Percentiles rank a stretch among this genome's conserved stretches.
Conservation (phyloP, 1,140 invertebrate genomes). For the silkworm (Bombyx mori) region DNA sequence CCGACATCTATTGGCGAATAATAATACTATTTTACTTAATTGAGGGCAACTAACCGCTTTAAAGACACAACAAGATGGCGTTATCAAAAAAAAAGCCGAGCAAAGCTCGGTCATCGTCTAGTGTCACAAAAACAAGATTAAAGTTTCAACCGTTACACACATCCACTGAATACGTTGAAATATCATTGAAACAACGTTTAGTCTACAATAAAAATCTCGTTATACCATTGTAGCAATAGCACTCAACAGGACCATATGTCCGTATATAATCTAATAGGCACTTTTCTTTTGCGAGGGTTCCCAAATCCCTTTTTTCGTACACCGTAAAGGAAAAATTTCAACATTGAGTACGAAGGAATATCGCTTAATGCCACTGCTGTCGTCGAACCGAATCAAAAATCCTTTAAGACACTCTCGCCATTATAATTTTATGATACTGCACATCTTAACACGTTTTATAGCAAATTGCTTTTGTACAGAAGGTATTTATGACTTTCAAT, state of each 20-base stretch:
- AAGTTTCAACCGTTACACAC: too few species aligned
- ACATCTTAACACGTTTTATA: background rate
- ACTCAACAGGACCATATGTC: background rate
- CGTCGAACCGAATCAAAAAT: background rate
- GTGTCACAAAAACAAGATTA: too few species aligned
- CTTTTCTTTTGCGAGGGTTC: background rate
- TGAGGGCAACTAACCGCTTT: too few species aligned
- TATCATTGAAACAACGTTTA: background rate
- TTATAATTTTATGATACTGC: constrained; percentile 2
- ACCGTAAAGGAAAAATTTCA: background rate
- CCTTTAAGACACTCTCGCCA: constrained; percentile 1
- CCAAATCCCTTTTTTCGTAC: background rate
- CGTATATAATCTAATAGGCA: background rate
- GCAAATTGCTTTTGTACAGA: constrained; percentile 2
- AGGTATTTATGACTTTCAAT: background rate
- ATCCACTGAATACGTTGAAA: background rate
- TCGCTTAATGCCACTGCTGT: background rate
- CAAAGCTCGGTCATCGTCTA: too few species aligned
- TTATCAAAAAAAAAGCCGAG: too few species aligned
- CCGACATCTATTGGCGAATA: too few species aligned
- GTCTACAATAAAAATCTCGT: constrained; percentile 23
- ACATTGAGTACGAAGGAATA: background rate
- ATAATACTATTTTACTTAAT: too few species aligned
- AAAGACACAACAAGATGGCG: too few species aligned
- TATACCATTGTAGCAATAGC: constrained; percentile 16